Conservation (phyloP, 2,888 invertebrate species). For the Peribatodes rhomboidaria region DNA sequence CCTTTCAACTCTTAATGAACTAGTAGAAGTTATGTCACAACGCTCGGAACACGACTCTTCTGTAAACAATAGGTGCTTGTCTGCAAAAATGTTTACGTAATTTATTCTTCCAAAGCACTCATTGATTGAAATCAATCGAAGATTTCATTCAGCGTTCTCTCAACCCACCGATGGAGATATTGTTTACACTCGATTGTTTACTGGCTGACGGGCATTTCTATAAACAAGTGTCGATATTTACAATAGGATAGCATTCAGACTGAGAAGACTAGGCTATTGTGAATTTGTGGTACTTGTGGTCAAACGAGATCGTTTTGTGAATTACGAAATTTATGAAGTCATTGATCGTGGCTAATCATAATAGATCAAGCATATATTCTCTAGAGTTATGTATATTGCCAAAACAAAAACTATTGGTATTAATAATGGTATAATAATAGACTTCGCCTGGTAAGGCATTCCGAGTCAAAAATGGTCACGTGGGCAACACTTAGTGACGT, state of each 20-base stretch:
- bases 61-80: slow-evolving; percentile 29
- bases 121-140: slow-evolving; percentile 49
- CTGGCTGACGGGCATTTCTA: slow-evolving; percentile 54
- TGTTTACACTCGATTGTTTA: slow-evolving; percentile 66
- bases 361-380: neutral
- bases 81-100: slow-evolving; percentile 47
- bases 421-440: no score
- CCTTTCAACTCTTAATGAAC: slow-evolving; percentile 27
- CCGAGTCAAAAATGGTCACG: no score
- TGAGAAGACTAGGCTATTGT: slow-evolving; percentile 57
- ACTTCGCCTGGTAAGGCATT: no score
- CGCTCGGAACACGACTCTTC: slow-evolving; percentile 12
- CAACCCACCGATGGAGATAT: slow-evolving; percentile 61
- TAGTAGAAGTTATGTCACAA: slow-evolving; percentile 27
- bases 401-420: neutral
- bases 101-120: slow-evolving; percentile 37
- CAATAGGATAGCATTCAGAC: slow-evolving; percentile 56
- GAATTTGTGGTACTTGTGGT: slow-evolving; percentile 46
- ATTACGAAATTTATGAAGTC: slow-evolving; percentile 58
- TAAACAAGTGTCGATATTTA: slow-evolving; percentile 66
- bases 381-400: neutral
- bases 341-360: slow-evolving; percentile 31
- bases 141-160: slow-evolving; percentile 51
- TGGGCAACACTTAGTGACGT: no score
- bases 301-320: slow-evolving; percentile 47